A percentile compares a stretch with the other conserved stretches of the same genome.
Evolutionary conservation across 2,888 invertebrate genomes (phyloP).

Genomic region (Trissoscelio sp.): DNA sequence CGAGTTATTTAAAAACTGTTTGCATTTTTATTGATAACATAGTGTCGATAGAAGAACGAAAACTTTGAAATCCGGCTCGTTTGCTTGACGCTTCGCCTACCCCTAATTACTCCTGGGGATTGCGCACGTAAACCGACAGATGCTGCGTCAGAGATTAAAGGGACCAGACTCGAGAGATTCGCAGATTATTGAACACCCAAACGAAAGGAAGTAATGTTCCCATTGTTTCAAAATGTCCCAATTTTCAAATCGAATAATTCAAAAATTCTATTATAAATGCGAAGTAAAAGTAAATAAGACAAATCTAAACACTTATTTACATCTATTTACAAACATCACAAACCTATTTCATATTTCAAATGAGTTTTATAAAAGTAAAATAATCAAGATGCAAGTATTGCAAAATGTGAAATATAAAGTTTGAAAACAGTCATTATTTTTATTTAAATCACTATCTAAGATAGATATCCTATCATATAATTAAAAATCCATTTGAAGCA

Average conservation of each 20-base stretch:
- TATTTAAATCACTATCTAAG: too few relatives aligned
- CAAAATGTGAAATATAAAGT: too few relatives aligned
- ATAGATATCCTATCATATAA: background rate
- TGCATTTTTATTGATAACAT: background rate
- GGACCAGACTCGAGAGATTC: conserved; percentile 53
- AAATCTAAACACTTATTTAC: too few relatives aligned
- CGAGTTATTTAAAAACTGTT: too few relatives aligned
- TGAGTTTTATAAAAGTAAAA: too few relatives aligned
- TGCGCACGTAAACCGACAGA: conserved; percentile 65
- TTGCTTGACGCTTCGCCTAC: conserved; percentile 65
- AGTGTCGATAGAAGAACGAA: background rate
- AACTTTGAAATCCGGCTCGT: conserved; percentile 21
- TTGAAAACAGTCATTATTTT: too few relatives aligned
- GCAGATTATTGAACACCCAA: conserved; percentile 49
- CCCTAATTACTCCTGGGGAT: conserved; percentile 71
- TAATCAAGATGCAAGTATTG: too few relatives aligned
- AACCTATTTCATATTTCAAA: too few relatives aligned
- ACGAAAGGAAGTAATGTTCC: conserved; percentile 25
- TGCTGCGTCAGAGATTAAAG: conserved; percentile 62
- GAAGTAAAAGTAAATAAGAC: too few relatives aligned
- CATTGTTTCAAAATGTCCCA: conserved; percentile 17
- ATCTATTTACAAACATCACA: too few relatives aligned
- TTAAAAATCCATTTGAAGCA: background rate
- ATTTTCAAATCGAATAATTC: background rate
- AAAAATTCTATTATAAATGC: too few relatives aligned